Percentiles rank a stretch among this genome's conserved stretches.
These are phyloP conservation scores for Tuta absoluta DNA, from an alignment of 2,888 invertebrate genomes.

Conservation along the genomic window DNA sequence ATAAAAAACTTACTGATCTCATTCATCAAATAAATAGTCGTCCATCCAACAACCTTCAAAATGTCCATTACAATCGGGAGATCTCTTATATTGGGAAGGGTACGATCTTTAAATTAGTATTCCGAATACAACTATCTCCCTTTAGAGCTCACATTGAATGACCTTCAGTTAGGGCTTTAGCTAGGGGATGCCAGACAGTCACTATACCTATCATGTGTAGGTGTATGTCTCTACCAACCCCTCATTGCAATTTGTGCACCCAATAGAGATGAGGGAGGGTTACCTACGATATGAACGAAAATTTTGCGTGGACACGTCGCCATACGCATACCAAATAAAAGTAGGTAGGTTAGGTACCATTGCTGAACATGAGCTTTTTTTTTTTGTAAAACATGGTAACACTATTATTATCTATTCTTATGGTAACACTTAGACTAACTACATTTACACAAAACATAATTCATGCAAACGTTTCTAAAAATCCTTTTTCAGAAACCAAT, in stretches of 20 bases:
- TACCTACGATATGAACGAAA: not conserved
- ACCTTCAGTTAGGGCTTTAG: not conserved
- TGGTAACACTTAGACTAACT: not conserved
- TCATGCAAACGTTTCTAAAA: conserved; percentile 42
- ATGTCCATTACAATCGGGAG: not conserved
- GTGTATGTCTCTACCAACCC: not conserved
- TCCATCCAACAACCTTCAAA: too few relatives aligned
- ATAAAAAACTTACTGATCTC: too few relatives aligned
- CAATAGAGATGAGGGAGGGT: not conserved
- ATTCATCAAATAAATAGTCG: too few relatives aligned
- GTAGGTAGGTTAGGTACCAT: too few relatives aligned
- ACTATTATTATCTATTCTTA: too few relatives aligned
- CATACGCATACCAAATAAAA: not conserved
- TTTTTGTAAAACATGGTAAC: too few relatives aligned
- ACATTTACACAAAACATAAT: not conserved
- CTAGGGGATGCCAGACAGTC: conserved; percentile 17
- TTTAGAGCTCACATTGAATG: not conserved
- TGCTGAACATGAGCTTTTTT: too few relatives aligned
- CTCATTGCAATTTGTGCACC: conserved; percentile 4
- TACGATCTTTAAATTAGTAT: too few relatives aligned
- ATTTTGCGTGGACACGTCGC: not conserved
- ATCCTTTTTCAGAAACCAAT: conserved; percentile 42
- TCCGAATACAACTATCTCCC: not conserved
- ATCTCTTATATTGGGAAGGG: not conserved
- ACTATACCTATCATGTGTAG: not conserved